phyloP scores from a whole-genome alignment of 2,797 vertebrate genomes.

The Siniperca scherzeri region DNA sequence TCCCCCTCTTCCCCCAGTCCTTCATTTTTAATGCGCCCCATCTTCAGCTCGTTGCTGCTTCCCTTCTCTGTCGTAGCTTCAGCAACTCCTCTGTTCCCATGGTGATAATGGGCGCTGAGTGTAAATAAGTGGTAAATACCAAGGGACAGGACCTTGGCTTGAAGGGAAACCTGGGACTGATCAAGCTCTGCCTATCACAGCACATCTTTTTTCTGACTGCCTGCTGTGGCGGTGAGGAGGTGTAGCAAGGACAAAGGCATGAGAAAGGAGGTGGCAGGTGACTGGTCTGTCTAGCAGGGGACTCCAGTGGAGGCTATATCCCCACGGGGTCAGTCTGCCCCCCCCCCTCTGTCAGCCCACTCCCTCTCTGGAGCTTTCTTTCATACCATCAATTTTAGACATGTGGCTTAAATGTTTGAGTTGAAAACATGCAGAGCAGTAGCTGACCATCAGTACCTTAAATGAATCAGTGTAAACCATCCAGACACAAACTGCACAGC shows the following conservation, averaged over 20 bases:
- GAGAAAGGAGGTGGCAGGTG: constrained; percentile 50
- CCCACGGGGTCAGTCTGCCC: constrained; percentile 55
- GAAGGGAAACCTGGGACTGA: constrained; percentile 47
- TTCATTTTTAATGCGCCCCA: constrained; percentile 44
- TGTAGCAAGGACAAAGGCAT: constrained; percentile 71
- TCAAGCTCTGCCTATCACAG: constrained; percentile 57
- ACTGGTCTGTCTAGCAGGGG: constrained; percentile 51
- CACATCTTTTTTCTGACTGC: constrained; percentile 32
- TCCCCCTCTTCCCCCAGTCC: background rate
- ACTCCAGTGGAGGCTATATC: constrained; percentile 33
- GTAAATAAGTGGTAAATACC: constrained; percentile 63
- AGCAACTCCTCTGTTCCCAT: constrained; percentile 47
- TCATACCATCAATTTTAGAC: constrained; percentile 21
- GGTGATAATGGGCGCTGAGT: constrained; percentile 41
- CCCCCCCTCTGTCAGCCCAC: constrained; percentile 14
- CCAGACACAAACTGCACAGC: constrained; percentile 5
- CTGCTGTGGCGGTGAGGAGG: constrained; percentile 36
- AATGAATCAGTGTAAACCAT: constrained; percentile 5
- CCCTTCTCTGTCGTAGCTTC: background rate
- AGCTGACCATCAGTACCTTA: background rate
- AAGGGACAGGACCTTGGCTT: constrained; percentile 46
- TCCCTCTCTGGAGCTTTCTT: constrained; percentile 28
- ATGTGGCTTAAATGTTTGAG: constrained; percentile 6
- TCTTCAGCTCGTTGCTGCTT: constrained; percentile 13
- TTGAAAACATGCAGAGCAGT: constrained; percentile 6